Conservation (phyloP, 2,113 vertebrate species). For the Caloenas nicobarica region DNA sequence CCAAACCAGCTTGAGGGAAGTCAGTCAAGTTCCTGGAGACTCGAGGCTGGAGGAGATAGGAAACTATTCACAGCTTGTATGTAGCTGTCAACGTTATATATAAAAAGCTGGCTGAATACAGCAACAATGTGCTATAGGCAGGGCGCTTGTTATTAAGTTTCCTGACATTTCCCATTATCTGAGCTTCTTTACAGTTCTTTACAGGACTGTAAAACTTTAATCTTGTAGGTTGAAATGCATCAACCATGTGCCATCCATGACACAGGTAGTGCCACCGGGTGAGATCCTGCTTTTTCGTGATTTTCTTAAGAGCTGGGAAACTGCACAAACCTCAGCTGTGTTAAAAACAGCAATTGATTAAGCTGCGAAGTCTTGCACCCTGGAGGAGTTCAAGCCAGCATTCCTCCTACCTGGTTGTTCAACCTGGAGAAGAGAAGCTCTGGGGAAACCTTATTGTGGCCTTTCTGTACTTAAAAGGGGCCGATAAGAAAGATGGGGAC, state of each 20-base stretch:
- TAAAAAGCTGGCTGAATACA: neutral
- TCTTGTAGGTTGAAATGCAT: neutral
- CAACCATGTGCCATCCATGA: neutral
- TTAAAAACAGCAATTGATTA: neutral
- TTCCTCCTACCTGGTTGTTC: neutral
- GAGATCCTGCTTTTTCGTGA: neutral
- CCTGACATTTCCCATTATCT: neutral
- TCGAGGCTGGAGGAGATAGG: neutral
- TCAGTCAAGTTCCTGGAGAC: neutral
- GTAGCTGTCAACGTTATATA: neutral
- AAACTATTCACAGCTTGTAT: conserved; percentile 3
- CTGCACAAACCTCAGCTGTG: neutral
- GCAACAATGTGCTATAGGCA: neutral
- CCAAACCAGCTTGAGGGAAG: neutral
- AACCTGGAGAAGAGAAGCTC: no score
- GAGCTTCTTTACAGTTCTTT: neutral
- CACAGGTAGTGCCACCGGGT: neutral
- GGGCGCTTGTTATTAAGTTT: neutral
- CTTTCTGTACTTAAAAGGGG: no score
- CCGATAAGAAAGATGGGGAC: no score
- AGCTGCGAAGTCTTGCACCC: neutral
- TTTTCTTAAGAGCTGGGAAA: neutral
- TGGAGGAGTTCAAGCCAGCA: neutral
- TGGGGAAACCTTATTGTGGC: no score
- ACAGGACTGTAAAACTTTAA: neutral